Base-by-base conservation (phyloP, 2,113 vertebrate genomes). In the Xiphorhynchus elegans region DNA sequence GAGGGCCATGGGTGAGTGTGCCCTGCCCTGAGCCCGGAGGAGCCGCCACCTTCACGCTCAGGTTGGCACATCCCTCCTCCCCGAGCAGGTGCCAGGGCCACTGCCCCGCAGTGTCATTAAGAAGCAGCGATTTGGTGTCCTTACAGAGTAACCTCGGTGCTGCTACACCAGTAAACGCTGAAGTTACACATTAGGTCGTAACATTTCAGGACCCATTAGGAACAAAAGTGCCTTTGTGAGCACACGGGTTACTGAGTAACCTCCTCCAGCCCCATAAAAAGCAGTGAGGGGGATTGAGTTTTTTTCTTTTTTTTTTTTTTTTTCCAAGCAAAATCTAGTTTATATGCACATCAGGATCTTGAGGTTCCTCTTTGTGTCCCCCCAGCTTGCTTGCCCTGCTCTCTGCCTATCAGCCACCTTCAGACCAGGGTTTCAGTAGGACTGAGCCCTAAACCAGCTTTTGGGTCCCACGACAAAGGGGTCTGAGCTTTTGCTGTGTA, bases 141-240 rank as follows among this genome's bases (percentile, higher is more conserved):
- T 80, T 72, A 95, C 92, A 90, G 17, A 64, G 84, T 79, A 77
- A 96, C 94, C 92, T 89, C 60, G 5, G 20, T 74, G 78, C 94
- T 93, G 72, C 94, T 97, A 96, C 97, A 98, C 13, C 56, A 92
- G 69, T 90, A 90, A 92, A 91, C 47, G 28, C 26, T 60, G 96
- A 86, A 96, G 98, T 97, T 98, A 98, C 97, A 98, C 96, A 97
- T 98, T 97, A 90, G 87, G 97, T 96, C 84, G 50, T 96, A 96
- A 97, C 94, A 89, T 95, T 97, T 90, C 92, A 90, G 96, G 91
- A 96, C 93, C 87, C 67, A 90, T 96, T 94, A 94, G 74, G 89
- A 98, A 97, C 97, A 97, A 93, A 97, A 95, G 96, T 77, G 69
- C 92, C 90, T 96, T 97, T 97, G 97, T 98, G 96, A 97, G 58